Evolutionary conservation across 2,888 invertebrate species (phyloP).

Genomic region (Serripes groenlandicus): DNA sequence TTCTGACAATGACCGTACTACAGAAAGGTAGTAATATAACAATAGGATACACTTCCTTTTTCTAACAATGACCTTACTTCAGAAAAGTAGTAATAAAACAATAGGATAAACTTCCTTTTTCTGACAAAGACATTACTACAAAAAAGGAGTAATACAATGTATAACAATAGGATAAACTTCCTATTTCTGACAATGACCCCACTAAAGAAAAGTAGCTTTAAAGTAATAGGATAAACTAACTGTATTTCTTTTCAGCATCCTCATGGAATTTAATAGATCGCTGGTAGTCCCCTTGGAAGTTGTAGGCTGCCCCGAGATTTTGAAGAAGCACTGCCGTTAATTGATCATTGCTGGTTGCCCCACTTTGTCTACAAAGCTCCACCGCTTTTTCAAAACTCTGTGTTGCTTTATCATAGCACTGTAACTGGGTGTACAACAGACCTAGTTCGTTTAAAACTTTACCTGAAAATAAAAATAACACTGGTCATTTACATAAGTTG

Average conservation of each 20-base stretch:
- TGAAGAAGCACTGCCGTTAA: constrained; percentile 79
- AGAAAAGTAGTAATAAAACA: too few species aligned
- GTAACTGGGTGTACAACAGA: constrained; percentile 78
- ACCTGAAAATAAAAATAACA: constrained; percentile 68
- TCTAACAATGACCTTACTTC: too few species aligned
- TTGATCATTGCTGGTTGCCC: constrained; percentile 53
- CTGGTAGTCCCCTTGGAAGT: constrained; percentile 77
- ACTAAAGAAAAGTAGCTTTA: too few species aligned
- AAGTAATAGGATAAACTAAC: too few species aligned
- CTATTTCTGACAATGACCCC: too few species aligned
- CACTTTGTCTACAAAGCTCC: constrained; percentile 57
- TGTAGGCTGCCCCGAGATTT: constrained; percentile 83
- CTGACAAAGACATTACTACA: too few species aligned
- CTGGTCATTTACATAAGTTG: not conserved
- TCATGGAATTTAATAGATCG: constrained; percentile 76
- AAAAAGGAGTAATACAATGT: too few species aligned
- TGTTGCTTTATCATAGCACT: constrained; percentile 74
- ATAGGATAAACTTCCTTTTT: too few species aligned
- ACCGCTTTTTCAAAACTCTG: constrained; percentile 80
- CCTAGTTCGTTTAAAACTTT: constrained; percentile 81
- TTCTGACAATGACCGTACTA: too few species aligned
- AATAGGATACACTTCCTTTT: too few species aligned
- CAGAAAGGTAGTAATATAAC: too few species aligned
- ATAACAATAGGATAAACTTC: too few species aligned
- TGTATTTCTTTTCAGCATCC: constrained; percentile 73